Evolutionary conservation across 23 tunicate genomes (phyloP).

Genomic region (Styela clava): DNA sequence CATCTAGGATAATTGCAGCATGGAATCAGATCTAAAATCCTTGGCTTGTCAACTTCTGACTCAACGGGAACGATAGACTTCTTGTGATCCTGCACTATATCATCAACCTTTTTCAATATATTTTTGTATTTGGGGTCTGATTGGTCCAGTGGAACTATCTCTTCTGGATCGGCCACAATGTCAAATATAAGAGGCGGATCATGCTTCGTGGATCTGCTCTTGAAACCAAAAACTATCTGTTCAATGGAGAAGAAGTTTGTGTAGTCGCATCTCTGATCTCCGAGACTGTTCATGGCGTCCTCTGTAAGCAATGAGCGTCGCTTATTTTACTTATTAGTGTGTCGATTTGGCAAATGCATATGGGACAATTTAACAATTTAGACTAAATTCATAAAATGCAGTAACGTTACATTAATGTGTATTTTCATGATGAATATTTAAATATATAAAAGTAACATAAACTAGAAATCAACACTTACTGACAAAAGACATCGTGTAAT

Average conservation of each 20-base stretch:
- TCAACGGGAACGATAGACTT: neutral
- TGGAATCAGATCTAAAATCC: conserved; percentile 3
- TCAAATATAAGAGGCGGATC: conserved; percentile 57
- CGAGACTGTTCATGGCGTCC: neutral
- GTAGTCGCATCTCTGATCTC: neutral
- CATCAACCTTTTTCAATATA: conserved; percentile 1
- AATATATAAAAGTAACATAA: neutral
- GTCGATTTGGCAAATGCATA: no score
- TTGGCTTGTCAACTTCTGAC: conserved; percentile 4
- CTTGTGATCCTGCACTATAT: conserved; percentile 21
- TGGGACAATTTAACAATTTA: neutral
- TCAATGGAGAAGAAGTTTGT: neutral
- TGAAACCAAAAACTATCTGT: neutral
- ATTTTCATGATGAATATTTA: neutral
- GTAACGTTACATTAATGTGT: neutral
- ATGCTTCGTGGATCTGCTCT: conserved; percentile 3
- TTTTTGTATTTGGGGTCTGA: neutral
- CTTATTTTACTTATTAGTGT: neutral
- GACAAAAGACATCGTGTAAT: neutral
- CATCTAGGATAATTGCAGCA: conserved; percentile 49
- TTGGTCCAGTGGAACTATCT: conserved; percentile 34
- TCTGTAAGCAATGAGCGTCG: neutral
- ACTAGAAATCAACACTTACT: neutral
- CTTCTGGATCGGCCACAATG: conserved; percentile 45
- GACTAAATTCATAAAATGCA: neutral